Percentiles rank a stretch among this genome's conserved stretches.
Evolutionary conservation across 2,797 vertebrate genomes (phyloP).

Genomic region (Linurgus olivaceus): DNA sequence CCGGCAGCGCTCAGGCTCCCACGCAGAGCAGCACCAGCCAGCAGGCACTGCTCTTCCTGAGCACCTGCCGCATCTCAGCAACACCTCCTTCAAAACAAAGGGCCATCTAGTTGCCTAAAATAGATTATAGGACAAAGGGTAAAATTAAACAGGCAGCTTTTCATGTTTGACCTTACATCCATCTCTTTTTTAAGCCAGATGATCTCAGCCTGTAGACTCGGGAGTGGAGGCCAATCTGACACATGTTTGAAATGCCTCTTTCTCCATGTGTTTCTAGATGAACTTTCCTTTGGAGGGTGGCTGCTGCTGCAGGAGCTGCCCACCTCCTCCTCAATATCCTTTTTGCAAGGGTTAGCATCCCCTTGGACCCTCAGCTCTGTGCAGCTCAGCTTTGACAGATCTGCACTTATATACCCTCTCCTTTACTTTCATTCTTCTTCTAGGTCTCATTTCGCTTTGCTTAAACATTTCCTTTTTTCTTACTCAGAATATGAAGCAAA

Average conservation of each 20-base stretch:
- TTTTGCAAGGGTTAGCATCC: neutral
- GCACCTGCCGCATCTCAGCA: neutral
- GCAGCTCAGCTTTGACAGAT: neutral
- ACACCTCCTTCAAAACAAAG: neutral
- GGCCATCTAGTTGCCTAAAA: neutral
- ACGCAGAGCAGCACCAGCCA: accelerated
- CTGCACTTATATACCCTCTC: neutral
- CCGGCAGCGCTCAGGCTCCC: accelerated
- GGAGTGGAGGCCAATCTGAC: neutral
- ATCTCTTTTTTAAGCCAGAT: neutral
- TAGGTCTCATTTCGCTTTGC: neutral
- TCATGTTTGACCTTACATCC: neutral
- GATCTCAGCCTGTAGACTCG: neutral
- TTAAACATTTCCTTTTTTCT: neutral
- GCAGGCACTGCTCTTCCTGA: neutral
- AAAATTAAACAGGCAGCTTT: neutral
- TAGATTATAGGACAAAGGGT: neutral
- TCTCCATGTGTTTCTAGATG: neutral
- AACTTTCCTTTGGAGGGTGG: neutral
- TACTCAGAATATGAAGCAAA: neutral
- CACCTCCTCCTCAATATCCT: neutral
- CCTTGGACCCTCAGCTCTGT: neutral
- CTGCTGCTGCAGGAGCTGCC: neutral
- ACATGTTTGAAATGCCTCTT: neutral
- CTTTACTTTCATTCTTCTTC: neutral